Base-by-base conservation (phyloP, 2,797 vertebrate genomes). In the Nyctalus aviator region DNA sequence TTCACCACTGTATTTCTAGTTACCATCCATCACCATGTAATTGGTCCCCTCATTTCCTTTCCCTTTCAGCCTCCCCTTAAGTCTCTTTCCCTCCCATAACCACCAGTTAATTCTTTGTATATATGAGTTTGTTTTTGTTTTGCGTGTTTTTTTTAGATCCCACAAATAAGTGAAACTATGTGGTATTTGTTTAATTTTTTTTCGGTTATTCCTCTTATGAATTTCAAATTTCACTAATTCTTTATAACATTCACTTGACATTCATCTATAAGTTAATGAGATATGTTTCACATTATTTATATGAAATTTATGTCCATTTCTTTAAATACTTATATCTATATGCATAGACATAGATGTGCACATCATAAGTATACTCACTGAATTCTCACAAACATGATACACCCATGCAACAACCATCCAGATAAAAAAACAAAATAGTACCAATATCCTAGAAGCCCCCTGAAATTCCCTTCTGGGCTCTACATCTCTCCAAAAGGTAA, bases 201-300 rank as follows among this genome's bases (percentile, higher is more conserved):
- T 81, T 64, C 1, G 13, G 27, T 64, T 64, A 64, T 82, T 82
- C 62, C 27, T 95, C 55, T 72, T 81, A 75, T 30, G 59, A 84
- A 91, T 13, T 90, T 30, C n/a, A 82, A 82, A 88, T 64, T 89
- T 27, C 21, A 84, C 17, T 82, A n/a, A 92, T 44, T 93, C 57
- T 93, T 92, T 79, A 7, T 35, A 59, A 55, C 21, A 48, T 17
- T 88, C 10, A 75, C 6, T 76, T 88, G 30, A 21, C 27, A 73
- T 73, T 50, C 64, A 72, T 55, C 79, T 64, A 6, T 64, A 53
- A 59, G 46, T 30, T 78, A 79, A 35, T 27, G 90, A 48, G 13
- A 10, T 84, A 59, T 79, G 57, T 62, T 81, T 66, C 46, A 44
- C 59, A 41, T 78, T 46, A 81, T 25, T 89, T 93, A 46, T 50